Percentiles rank a stretch among this genome's conserved stretches.
These are phyloP conservation scores for Ramphastos sulfuratus DNA, from an alignment of 2,113 vertebrate species.

Conservation along the genomic window DNA sequence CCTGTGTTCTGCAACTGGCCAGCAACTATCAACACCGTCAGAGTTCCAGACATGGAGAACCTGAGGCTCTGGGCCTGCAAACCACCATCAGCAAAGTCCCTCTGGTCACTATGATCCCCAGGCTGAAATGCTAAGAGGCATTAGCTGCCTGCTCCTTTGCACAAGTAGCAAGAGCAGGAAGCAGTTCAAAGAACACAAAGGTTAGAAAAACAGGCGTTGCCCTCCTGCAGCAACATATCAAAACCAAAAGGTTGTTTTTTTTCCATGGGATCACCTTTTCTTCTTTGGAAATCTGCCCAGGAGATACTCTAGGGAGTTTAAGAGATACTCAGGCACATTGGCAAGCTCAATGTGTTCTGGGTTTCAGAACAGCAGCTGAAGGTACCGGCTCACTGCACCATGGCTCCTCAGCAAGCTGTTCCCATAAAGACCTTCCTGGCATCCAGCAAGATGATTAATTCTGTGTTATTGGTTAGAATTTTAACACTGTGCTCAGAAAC, in stretches of 20 bases:
- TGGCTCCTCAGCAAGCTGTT: background rate
- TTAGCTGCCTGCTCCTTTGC: fast-evolving
- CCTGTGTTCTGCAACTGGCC: background rate
- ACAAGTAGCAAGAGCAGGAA: fast-evolving
- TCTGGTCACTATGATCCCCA: background rate
- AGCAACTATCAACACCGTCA: background rate
- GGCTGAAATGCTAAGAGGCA: background rate
- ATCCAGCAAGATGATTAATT: background rate
- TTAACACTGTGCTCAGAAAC: background rate
- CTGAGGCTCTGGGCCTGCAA: background rate
- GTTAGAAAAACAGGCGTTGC: background rate
- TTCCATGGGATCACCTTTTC: background rate
- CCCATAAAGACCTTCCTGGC: background rate
- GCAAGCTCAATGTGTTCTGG: background rate
- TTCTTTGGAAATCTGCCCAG: background rate
- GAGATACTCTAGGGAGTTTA: background rate
- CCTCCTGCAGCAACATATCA: background rate
- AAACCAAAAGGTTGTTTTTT: background rate
- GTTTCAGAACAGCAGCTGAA: background rate
- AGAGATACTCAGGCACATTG: fast-evolving
- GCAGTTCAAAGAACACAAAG: background rate
- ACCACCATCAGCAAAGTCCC: background rate
- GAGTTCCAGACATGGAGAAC: background rate
- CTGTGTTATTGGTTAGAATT: background rate
- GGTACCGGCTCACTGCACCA: background rate